Conservation (phyloP, 2,113 vertebrate species). For the Caloenas nicobarica region DNA sequence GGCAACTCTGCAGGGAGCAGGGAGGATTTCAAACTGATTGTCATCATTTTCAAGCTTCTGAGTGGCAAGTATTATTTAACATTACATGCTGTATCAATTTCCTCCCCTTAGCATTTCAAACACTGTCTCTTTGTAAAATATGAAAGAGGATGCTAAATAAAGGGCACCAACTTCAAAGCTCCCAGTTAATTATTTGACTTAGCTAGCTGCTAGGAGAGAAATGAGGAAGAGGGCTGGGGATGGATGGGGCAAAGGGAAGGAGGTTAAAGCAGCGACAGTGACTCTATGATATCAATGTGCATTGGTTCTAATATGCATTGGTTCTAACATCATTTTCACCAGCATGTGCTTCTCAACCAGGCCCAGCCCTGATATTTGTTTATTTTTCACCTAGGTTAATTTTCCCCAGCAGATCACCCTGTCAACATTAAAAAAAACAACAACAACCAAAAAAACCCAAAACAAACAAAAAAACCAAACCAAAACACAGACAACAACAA, state of each 20-base stretch:
- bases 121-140: constrained; percentile 17
- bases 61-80: background rate
- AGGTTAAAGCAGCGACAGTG: background rate
- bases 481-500: no score
- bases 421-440: background rate
- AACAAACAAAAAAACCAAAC: no score
- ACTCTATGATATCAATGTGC: fast-evolving
- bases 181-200: background rate
- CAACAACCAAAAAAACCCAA: no score
- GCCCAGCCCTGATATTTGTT: background rate
- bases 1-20: background rate
- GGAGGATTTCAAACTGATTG: background rate
- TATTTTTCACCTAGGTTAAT: background rate
- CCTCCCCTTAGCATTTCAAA: background rate
- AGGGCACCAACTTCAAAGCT: background rate
- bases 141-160: constrained; percentile 5
- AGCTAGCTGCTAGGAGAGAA: background rate
- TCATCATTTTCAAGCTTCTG: background rate
- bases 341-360: background rate
- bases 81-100: background rate
- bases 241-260: background rate
- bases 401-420: background rate
- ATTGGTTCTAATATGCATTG: background rate
- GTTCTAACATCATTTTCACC: background rate
- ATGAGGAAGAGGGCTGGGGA: background rate